These are phyloP conservation scores for Sitobion miscanthi DNA, from an alignment of 1,140 invertebrate species.

Conservation along the genomic window DNA sequence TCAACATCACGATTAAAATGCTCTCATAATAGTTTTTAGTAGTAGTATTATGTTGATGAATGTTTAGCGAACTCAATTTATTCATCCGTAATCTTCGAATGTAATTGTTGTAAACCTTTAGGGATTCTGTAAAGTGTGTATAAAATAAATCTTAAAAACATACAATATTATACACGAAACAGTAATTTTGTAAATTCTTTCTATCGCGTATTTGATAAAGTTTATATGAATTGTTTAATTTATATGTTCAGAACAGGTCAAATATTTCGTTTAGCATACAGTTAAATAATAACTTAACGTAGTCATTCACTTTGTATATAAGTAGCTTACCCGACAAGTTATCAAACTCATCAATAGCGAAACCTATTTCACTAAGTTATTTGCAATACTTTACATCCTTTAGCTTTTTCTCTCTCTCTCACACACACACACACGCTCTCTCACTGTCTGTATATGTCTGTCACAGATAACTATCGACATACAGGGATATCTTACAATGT, in stretches of 20 bases:
- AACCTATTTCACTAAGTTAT: neutral
- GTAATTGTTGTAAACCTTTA: neutral
- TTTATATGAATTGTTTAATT: neutral
- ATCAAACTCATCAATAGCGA: neutral
- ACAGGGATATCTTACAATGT: too few relatives aligned
- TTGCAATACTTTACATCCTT: neutral
- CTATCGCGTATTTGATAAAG: neutral
- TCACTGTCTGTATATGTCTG: neutral
- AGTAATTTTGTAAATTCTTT: neutral
- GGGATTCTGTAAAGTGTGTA: neutral
- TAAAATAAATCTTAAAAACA: neutral
- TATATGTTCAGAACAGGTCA: neutral
- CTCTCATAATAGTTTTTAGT: neutral
- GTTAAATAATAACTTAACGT: neutral
- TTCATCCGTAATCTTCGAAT: neutral
- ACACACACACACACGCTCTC: too few relatives aligned
- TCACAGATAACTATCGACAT: neutral
- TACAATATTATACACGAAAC: neutral
- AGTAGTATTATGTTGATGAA: neutral
- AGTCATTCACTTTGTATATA: neutral
- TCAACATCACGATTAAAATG: neutral
- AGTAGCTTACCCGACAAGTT: neutral
- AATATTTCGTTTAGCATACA: neutral
- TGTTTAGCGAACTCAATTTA: neutral
- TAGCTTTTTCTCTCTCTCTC: neutral